Evolutionary conservation across 2,888 invertebrate genomes (phyloP).

Genomic region (Hypomecis punctinalis): DNA sequence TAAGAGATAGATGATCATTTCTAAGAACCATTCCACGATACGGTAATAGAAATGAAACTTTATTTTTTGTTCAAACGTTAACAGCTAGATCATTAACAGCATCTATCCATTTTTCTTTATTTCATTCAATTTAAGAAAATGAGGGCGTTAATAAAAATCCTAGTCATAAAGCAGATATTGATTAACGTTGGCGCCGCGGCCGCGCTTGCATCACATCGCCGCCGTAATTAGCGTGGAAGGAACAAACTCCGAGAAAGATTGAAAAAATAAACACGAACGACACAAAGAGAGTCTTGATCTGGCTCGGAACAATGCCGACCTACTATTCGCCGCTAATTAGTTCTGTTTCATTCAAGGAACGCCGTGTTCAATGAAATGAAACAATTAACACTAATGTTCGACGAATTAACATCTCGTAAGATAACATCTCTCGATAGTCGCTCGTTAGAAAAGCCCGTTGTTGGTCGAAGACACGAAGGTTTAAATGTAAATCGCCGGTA

Average conservation of each 20-base stretch:
- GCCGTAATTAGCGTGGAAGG: slow-evolving; percentile 64
- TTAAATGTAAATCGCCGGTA: slow-evolving; percentile 43
- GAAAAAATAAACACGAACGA: slow-evolving; percentile 73
- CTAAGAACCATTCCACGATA: slow-evolving; percentile 37
- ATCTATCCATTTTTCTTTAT: slow-evolving; percentile 1
- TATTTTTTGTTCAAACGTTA: slow-evolving; percentile 19
- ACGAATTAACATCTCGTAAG: slow-evolving; percentile 51
- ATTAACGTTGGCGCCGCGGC: slow-evolving; percentile 49
- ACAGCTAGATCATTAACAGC: slow-evolving; percentile 13
- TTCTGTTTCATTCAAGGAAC: slow-evolving; percentile 69
- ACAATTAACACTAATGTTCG: slow-evolving; percentile 58
- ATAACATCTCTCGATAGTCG: slow-evolving; percentile 40
- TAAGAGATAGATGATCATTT: slow-evolving; percentile 33
- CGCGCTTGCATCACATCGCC: slow-evolving; percentile 61
- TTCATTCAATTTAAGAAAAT: slow-evolving; percentile 8
- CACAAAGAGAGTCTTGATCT: slow-evolving; percentile 77
- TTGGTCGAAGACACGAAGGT: slow-evolving; percentile 29
- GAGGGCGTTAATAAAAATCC: slow-evolving; percentile 29
- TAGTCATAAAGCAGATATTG: slow-evolving; percentile 55
- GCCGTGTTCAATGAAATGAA: slow-evolving; percentile 62
- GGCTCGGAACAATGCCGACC: slow-evolving; percentile 69
- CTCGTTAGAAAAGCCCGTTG: slow-evolving; percentile 34
- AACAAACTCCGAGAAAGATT: slow-evolving; percentile 63
- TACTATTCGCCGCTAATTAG: slow-evolving; percentile 77
- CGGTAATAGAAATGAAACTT: slow-evolving; percentile 10